Evolutionary conservation across 2,113 vertebrate genomes (phyloP), one percentile per base, ranked within the genome.

Genomic region (Salminus brasiliensis): DNA sequence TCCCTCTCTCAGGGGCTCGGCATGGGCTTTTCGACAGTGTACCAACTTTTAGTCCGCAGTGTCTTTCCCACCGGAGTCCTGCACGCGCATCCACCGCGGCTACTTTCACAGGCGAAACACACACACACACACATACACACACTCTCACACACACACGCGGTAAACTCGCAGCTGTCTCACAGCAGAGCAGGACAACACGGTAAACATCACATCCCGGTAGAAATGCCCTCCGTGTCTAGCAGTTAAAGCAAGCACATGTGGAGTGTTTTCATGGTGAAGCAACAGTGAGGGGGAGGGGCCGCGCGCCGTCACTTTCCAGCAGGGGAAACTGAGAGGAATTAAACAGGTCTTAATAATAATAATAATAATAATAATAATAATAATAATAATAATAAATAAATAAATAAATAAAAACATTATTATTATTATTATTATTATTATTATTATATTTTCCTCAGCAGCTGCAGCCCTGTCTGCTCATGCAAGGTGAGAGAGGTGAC

Each of bases 41-140:
- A 27, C 13, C n/a, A 83, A 83, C 67, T 83, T 83, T 79, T 72
- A 68, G 73, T 76, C 68, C 72, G 69, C 43, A 72, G 39, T 27
- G 59, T 57, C 29, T 59, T 65, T 43, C 63, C 45, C 21, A 12
- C 55, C 36, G 39, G 60, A 25, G 63, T 70, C 43, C 59, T 57
- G 60, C 13, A 4, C 36, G 4, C 53, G 0, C 70, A 63, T 63
- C 18, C 30, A 9, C 30, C 60, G 34, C 60, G 39, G 36, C 18
- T 34, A 39, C 62, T 66, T 66, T 36, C 21, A 39, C 60, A 18
- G 6, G 2, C 8, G 1, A 36, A 25, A 27, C 12, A 10, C n/a
- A 59, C n/a, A n/a, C n/a, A n/a, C n/a, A n/a, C n/a, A n/a, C n/a
- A n/a, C n/a, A n/a, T n/a, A n/a, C n/a, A n/a, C n/a, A n/a, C 55